These are phyloP conservation scores for Micrastur ruficollis DNA, from an alignment of 2,797 vertebrate species.

Conservation along the genomic window DNA sequence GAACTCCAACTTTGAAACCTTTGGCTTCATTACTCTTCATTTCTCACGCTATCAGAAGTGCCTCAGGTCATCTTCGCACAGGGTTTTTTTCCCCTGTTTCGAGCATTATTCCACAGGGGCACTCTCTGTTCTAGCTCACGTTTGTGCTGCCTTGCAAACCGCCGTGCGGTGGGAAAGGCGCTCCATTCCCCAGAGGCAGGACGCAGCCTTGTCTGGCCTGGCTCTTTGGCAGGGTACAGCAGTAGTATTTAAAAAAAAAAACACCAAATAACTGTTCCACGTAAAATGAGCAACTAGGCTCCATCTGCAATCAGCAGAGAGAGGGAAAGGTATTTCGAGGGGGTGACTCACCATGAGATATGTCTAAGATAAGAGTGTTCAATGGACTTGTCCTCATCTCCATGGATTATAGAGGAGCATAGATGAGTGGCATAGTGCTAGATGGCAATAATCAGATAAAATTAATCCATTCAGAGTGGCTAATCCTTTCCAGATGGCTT, in stretches of 20 bases:
- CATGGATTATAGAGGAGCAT: neutral
- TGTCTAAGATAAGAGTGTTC: neutral
- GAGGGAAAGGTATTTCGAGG: neutral
- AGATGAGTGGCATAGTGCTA: neutral
- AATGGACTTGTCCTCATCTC: neutral
- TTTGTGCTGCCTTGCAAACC: neutral
- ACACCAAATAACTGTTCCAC: neutral
- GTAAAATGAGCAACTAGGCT: neutral
- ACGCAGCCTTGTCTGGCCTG: neutral
- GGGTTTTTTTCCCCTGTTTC: neutral
- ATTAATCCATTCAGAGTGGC: neutral
- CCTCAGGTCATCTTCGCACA: neutral
- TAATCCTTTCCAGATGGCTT: slow-evolving; percentile 34
- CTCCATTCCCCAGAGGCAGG: neutral
- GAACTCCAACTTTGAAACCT: slow-evolving; percentile 26
- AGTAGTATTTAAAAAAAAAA: neutral
- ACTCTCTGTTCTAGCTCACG: neutral
- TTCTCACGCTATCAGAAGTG: slow-evolving; percentile 15
- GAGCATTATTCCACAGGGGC: neutral
- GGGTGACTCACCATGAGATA: neutral
- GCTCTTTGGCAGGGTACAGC: neutral
- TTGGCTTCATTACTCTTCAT: slow-evolving; percentile 37
- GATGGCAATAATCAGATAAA: slow-evolving; percentile 36
- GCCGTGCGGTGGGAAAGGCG: neutral
- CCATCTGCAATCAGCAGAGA: neutral